Evolutionary conservation across 2,113 vertebrate genomes (phyloP).

Genomic region (Pao palembangensis): DNA sequence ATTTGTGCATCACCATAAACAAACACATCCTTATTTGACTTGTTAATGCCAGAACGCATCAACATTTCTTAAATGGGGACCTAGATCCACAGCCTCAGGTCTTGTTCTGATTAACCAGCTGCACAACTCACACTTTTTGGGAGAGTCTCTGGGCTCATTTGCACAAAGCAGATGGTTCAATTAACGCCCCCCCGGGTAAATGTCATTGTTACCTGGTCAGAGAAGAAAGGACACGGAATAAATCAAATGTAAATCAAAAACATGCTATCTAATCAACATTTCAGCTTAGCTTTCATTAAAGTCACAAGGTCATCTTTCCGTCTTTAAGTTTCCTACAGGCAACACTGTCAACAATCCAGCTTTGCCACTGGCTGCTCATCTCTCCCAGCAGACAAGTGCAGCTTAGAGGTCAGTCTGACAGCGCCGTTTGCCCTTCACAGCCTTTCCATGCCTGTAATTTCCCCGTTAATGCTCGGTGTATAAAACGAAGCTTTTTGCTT

Average conservation of each 20-base stretch:
- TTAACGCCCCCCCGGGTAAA: constrained; percentile 11
- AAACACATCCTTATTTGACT: no score
- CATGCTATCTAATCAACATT: constrained; percentile 3
- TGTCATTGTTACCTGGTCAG: constrained; percentile 22
- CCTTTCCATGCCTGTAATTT: background rate
- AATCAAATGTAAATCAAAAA: background rate
- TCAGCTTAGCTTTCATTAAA: constrained; percentile 2
- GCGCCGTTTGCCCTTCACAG: constrained; percentile 12
- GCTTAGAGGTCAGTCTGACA: constrained; percentile 17
- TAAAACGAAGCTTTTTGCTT: background rate
- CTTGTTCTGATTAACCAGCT: background rate
- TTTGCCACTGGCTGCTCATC: constrained; percentile 17
- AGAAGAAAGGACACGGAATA: background rate
- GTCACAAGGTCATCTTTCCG: constrained; percentile 16
- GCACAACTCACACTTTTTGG: background rate
- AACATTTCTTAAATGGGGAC: no score
- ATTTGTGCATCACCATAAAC: no score
- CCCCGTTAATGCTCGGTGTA: background rate
- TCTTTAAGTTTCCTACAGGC: background rate
- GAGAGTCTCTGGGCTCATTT: constrained; percentile 22
- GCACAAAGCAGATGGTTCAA: constrained; percentile 15
- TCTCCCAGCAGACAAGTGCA: background rate
- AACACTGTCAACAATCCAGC: constrained; percentile 14
- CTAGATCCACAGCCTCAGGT: no score
- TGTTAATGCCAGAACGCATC: no score